phyloP scores from a whole-genome alignment of 2,113 vertebrate species.

The Barbus barbus region DNA sequence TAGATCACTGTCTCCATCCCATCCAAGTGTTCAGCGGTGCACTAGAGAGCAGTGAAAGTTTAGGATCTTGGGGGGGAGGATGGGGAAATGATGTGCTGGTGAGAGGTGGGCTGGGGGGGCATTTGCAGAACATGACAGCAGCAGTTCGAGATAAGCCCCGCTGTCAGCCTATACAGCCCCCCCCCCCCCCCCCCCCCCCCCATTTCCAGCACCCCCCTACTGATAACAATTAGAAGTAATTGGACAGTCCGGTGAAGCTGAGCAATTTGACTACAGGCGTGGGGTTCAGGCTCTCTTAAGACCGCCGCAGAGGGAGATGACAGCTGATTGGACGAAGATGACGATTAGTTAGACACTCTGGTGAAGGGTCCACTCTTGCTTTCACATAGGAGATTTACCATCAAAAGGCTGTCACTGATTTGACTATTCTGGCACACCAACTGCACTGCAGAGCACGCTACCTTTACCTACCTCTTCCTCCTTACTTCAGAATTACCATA shows the following conservation, averaged over 20 bases:
- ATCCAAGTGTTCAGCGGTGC: slow-evolving; percentile 49
- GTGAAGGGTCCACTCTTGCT: slow-evolving; percentile 32
- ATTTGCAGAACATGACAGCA: slow-evolving; percentile 56
- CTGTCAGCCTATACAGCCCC: slow-evolving; percentile 55
- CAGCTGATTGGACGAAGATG: slow-evolving; percentile 51
- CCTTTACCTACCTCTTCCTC: background rate
- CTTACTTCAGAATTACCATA: slow-evolving; percentile 35
- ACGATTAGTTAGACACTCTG: slow-evolving; percentile 53
- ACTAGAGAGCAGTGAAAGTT: background rate
- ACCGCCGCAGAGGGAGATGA: slow-evolving; percentile 44
- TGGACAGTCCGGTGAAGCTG: slow-evolving; percentile 60
- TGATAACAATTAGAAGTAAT: slow-evolving; percentile 63
- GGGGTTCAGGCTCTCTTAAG: slow-evolving; percentile 46
- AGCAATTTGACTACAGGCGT: slow-evolving; percentile 50
- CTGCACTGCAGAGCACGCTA: background rate
- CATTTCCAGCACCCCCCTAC: slow-evolving; percentile 35
- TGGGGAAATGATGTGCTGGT: slow-evolving; percentile 37
- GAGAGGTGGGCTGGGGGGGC: slow-evolving; percentile 36
- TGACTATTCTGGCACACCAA: slow-evolving; percentile 4
- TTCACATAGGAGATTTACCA: slow-evolving; percentile 5
- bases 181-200: background rate
- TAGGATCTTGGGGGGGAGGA: background rate
- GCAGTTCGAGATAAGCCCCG: slow-evolving; percentile 50
- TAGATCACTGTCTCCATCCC: slow-evolving; percentile 68
- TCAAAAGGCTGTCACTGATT: slow-evolving; percentile 43